Base-by-base conservation (phyloP, 2,797 vertebrate species). In the Salmo trutta region DNA sequence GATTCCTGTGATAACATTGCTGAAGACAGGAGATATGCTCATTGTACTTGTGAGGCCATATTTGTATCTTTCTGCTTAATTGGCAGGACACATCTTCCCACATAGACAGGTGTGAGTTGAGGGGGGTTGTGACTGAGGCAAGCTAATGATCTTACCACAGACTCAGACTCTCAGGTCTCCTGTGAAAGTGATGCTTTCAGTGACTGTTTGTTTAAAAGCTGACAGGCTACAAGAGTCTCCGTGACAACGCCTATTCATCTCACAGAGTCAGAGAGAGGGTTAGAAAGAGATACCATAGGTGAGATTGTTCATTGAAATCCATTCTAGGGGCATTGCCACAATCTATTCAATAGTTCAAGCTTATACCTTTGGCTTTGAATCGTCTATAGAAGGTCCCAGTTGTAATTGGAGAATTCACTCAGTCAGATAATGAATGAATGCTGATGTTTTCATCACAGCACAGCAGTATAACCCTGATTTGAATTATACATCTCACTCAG, bases 401-500 rank as follows among this genome's bases (percentile, higher is more conserved):
- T 77, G 87, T 82, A 84, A 82, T 89, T 87, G 88, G 75, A 88
- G 87, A 88, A 70, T 64, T 15, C 47, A 51, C 24, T 56, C 87
- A 85, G 88, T 82, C 76, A 77, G 81, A 73, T 52, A 87, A 78
- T 87, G 87, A 86, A 86, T 81, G 85, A 86, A 84, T 77, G 80
- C 90, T 88, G 90, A 92, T 93, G 92, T 93, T 94, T 93, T 92
- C 91, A 93, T 91, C 91, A 86, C 88, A 72, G 76, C 91, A 87
- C 88, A 72, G 76, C 51, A 27, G 62, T 56, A 52, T 52, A 64
- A 64, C 86, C 89, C 88, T 88, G 87, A 91, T 92, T 36, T 91
- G 92, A 92, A 93, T 94, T 93, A 93, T 93, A 91, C 83, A 88
- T 93, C 90, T 93, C 90, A 92, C 89, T 92, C 91, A 90, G 91